Percentiles rank a stretch among this genome's conserved stretches.
These are phyloP conservation scores for Eufriesea mexicana DNA, from an alignment of 1,140 invertebrate genomes.

Conservation along the genomic window DNA sequence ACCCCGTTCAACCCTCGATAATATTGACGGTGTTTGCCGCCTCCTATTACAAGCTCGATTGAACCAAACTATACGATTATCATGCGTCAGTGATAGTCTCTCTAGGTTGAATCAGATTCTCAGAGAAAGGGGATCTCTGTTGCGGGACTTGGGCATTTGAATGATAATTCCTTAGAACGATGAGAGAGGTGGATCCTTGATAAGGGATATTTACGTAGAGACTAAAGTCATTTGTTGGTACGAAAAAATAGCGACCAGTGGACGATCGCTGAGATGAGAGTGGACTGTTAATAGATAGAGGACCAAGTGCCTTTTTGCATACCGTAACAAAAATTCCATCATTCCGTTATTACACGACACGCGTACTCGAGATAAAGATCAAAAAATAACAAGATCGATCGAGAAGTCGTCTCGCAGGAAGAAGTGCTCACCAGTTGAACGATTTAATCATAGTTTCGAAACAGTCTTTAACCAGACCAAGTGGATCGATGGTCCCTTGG, in stretches of 20 bases:
- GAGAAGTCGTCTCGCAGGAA: neutral
- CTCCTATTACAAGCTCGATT: constrained; percentile 79
- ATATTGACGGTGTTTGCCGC: constrained; percentile 79
- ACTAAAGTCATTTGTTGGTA: no score
- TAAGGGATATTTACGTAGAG: neutral
- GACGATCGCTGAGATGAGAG: no score
- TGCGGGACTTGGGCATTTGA: neutral
- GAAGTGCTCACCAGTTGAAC: neutral
- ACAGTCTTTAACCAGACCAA: constrained; percentile 14
- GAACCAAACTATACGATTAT: constrained; percentile 78
- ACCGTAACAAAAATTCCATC: no score
- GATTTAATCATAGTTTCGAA: neutral
- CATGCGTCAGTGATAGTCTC: constrained; percentile 75
- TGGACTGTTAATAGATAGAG: no score
- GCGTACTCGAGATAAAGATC: no score
- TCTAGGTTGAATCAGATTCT: constrained; percentile 21
- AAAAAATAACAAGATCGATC: neutral
- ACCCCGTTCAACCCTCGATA: constrained; percentile 72
- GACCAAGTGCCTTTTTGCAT: no score
- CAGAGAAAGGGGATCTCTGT: neutral
- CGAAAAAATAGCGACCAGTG: no score
- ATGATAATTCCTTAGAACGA: neutral
- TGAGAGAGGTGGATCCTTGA: neutral
- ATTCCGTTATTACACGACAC: no score
- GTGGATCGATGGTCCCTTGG: constrained; percentile 42